Conservation (phyloP, 2,888 invertebrate genomes). For the Macrosoma leucophasiata region DNA sequence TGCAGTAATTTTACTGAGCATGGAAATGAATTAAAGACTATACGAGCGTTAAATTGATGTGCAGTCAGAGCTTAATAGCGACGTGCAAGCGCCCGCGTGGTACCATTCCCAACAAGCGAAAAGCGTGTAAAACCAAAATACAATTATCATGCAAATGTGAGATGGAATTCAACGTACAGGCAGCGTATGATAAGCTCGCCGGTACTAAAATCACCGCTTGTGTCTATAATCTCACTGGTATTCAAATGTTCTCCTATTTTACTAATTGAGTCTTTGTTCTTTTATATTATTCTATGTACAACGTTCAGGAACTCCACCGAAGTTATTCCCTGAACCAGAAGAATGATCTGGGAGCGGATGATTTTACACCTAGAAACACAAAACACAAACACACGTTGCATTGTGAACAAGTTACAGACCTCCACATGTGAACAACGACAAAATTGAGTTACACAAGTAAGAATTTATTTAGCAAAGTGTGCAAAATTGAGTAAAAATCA, state of each 20-base stretch:
- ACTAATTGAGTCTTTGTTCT: conserved; percentile 75
- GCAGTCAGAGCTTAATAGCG: conserved; percentile 3
- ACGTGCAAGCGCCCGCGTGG: too few relatives aligned
- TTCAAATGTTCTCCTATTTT: conserved; percentile 63
- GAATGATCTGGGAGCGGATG: conserved; percentile 74
- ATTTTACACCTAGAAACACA: conserved; percentile 73
- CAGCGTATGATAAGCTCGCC: conserved; percentile 61
- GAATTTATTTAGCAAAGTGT: too few relatives aligned
- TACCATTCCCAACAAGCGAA: too few relatives aligned
- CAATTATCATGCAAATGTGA: conserved; percentile 48
- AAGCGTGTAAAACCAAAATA: conserved; percentile 23
- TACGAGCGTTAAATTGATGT: conserved; percentile 1
- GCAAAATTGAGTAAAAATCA: too few relatives aligned
- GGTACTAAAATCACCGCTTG: conserved; percentile 73
- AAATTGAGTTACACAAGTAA: too few relatives aligned
- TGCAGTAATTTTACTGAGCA: too few relatives aligned
- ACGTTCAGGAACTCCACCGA: conserved; percentile 64
- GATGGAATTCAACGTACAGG: conserved; percentile 63
- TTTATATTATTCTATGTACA: conserved; percentile 66
- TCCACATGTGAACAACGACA: neutral
- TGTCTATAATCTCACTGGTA: conserved; percentile 74
- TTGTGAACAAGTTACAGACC: neutral
- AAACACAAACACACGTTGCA: conserved; percentile 51
- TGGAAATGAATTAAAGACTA: too few relatives aligned
- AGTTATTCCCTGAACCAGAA: conserved; percentile 75